Base-by-base conservation (phyloP, 2,888 invertebrate species). In the Leucoptera coffeella region DNA sequence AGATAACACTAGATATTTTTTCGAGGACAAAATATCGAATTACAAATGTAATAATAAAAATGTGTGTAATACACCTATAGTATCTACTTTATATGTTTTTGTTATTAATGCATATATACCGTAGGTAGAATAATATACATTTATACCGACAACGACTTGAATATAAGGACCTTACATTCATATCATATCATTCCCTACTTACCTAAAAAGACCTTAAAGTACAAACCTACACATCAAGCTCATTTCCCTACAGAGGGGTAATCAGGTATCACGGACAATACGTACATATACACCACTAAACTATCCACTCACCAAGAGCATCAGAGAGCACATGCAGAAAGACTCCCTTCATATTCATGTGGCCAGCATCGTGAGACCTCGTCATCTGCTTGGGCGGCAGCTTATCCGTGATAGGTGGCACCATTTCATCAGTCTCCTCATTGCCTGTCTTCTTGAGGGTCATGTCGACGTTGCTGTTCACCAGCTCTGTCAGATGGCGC, bases 341-440 rank as follows among this genome's bases (percentile, higher is more conserved):
- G n/a, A 97, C 97, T n/a, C 96, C 99, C 28, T 91, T 82, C 95
- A 99, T 99, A 52, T 99, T 99, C 85, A 99, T 85, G 51, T 94
- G 90, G 3, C 83, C 81, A 1, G 86, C 77, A 46, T 81, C 75
- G 10, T 39, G 41, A 0, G 56, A 29, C 2, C 46, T 33, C 23
- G 57, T 48, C 69, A 62, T 41, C 74, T 69, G 41, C 32, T 62
- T 56, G 25, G 55, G 56, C 4, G 57, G 45, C 13, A 42, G 28
- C 32, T 56, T 55, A 26, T 41, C 45, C 0, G 44, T 35, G 27
- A 52, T 57, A 2, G 60, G 57, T 17, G 57, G 58, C 1, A 67
- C 65, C 67, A 69, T 69, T 31, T 69, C 67, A 29, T 67, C 67
- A 0, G 65, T 64, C 32, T 69, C 67, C 28, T 67, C 67, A 0